These are phyloP conservation scores for Leptopilina boulardi DNA, from an alignment of 1,140 invertebrate species.

Conservation along the genomic window DNA sequence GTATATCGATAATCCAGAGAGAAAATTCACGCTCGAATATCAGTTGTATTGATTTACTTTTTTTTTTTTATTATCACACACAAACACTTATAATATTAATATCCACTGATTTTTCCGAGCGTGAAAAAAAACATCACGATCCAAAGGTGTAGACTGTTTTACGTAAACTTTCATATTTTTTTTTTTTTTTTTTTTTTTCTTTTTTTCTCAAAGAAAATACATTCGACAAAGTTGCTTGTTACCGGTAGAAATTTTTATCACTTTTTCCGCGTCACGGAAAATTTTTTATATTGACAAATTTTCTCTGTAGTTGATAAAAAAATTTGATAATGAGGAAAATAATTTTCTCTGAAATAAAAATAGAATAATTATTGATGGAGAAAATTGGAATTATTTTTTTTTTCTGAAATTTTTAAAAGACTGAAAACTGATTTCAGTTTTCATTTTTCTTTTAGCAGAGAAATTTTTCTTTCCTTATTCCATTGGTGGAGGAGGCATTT, in stretches of 20 bases:
- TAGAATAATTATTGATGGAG: no score
- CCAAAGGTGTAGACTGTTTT: neutral
- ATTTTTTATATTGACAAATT: neutral
- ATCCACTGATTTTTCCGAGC: constrained; percentile 7
- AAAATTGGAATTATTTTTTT: neutral
- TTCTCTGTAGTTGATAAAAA: neutral
- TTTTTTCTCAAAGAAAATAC: neutral
- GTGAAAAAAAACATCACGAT: constrained; percentile 1
- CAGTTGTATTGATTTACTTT: constrained; percentile 7
- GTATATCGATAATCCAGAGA: neutral
- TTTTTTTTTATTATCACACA: constrained; percentile 12
- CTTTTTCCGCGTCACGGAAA: neutral
- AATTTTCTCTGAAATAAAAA: neutral
- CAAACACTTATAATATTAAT: neutral
- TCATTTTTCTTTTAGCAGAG: neutral
- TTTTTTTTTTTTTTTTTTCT: neutral
- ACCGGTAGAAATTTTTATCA: neutral
- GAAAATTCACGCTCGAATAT: neutral
- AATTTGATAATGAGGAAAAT: neutral
- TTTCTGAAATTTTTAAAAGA: neutral
- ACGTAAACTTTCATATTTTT: neutral
- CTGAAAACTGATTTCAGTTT: neutral
- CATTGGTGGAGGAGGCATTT: neutral
- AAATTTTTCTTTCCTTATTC: neutral
- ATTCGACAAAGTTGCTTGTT: constrained; percentile 16